Evolutionary conservation across 2,113 vertebrate species (phyloP).

Genomic region (Craseonycteris thonglongyai): DNA sequence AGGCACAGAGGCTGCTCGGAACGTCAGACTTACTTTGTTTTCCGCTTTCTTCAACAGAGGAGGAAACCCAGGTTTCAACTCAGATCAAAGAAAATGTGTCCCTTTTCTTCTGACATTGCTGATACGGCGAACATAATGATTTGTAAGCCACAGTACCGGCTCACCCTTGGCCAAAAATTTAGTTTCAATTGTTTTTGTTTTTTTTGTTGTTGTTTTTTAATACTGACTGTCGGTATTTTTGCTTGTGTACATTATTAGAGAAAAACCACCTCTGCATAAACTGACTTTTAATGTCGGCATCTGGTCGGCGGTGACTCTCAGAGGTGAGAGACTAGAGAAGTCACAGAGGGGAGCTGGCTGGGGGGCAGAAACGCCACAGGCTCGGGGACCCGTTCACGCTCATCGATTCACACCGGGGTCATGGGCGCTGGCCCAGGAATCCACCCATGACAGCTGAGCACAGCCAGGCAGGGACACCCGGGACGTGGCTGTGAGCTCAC

Average conservation of each 20-base stretch:
- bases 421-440: neutral
- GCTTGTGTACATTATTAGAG: neutral
- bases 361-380: neutral
- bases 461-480: too few species aligned
- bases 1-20: neutral
- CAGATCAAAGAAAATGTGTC: constrained; percentile 56
- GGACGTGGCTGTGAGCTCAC: neutral
- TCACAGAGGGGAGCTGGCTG: neutral
- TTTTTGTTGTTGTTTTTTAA: too few species aligned
- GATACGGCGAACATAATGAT: constrained; percentile 34
- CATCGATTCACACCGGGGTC: too few species aligned
- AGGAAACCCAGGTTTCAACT: constrained; percentile 13
- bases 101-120: constrained; percentile 46
- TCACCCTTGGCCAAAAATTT: constrained; percentile 21
- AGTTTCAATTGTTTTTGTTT: neutral
- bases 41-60: constrained; percentile 51
- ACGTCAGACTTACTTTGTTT: neutral
- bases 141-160: constrained; percentile 39
- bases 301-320: neutral
- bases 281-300: constrained; percentile 40
- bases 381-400: too few species aligned
- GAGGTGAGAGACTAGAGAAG: neutral
- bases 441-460: fast-evolving
- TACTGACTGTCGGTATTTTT: neutral
- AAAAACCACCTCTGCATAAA: neutral